phyloP scores from a whole-genome alignment of 2,888 invertebrate genomes.

The Hyalella azteca region DNA sequence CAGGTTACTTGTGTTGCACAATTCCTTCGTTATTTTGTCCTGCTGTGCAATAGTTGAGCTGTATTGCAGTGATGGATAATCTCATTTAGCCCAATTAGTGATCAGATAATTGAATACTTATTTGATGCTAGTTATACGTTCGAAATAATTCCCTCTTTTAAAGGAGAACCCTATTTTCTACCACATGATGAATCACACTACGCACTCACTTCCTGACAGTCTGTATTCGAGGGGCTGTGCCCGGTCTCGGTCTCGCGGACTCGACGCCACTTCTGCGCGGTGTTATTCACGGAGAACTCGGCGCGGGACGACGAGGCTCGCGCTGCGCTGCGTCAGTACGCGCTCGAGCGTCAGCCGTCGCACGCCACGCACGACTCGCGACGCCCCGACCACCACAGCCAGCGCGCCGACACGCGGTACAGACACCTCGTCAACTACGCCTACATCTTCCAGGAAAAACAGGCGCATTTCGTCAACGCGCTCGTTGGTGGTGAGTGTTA shows the following conservation, averaged over 20 bases:
- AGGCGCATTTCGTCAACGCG: constrained; percentile 80
- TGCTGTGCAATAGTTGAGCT: too few species aligned
- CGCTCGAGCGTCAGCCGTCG: constrained; percentile 70
- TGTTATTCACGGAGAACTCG: constrained; percentile 73
- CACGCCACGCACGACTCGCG: not conserved
- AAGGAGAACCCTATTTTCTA: too few species aligned
- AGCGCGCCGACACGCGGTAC: constrained; percentile 63
- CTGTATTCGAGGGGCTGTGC: constrained; percentile 80
- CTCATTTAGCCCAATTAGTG: too few species aligned
- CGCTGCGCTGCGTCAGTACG: constrained; percentile 75
- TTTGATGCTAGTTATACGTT: too few species aligned
- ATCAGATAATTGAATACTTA: too few species aligned
- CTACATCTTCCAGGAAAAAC: constrained; percentile 82
- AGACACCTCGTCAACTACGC: constrained; percentile 80
- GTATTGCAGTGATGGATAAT: too few species aligned
- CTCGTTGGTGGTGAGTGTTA: constrained; percentile 66
- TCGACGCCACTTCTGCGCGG: constrained; percentile 76
- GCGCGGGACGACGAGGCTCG: constrained; percentile 71
- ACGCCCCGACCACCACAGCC: not conserved
- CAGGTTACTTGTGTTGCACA: too few species aligned
- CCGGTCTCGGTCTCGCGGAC: constrained; percentile 85
- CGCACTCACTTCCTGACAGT: constrained; percentile 64
- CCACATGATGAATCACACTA: too few species aligned
- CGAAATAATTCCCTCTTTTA: too few species aligned
- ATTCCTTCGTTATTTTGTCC: too few species aligned